Base-by-base conservation (phyloP, 92 coral and sea anemone genomes). In the Galaxea fascicularis region DNA sequence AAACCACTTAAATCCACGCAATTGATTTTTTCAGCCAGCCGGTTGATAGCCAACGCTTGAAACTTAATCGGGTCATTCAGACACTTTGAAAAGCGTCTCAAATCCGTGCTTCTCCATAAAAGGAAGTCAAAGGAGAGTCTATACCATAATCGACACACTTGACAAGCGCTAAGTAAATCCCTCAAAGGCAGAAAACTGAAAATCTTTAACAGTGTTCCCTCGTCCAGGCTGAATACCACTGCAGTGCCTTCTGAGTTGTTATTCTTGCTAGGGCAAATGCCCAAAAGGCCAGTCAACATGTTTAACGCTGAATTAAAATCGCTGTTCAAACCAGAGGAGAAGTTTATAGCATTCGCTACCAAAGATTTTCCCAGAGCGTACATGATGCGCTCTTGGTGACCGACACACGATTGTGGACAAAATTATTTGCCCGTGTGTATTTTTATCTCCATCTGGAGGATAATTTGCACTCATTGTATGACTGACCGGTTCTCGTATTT, bases 91-190 rank as follows among this genome's bases (percentile, higher is more conserved):
- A 85, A 93, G 26, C 85, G 81, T 65, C 87, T 59, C 30, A 93
- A 73, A 76, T 93, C 91, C 39, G 83, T 92, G 31, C 15, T 27
- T 73, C 29, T 83, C 94, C 97, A 93, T 25, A 93, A 62, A 44
- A 65, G 74, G 21, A 83, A 81, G 90, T 93, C 89, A 52, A 39
- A 81, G 1, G 94, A 88, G 16, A 93, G 73, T 51, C 88, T 82
- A 47, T 88, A 49, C 96, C 96, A 93, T 10, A 83, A 77, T 65
- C 79, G 90, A 68, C 96, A 90, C 10, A 93, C 96, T 71, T 68
- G 72, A 0, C 89, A 87, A 13, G 86, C 90, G 17, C 85, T 54
- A 13, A 87, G 31, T 29, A 93, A 88, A 31, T 93, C 96, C 22
- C 46, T n/a, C 0, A 76, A 63, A 39, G 94, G 71, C 26, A 93